phyloP scores from a whole-genome alignment of 2,113 vertebrate genomes.

The Chloropsis hardwickii region DNA sequence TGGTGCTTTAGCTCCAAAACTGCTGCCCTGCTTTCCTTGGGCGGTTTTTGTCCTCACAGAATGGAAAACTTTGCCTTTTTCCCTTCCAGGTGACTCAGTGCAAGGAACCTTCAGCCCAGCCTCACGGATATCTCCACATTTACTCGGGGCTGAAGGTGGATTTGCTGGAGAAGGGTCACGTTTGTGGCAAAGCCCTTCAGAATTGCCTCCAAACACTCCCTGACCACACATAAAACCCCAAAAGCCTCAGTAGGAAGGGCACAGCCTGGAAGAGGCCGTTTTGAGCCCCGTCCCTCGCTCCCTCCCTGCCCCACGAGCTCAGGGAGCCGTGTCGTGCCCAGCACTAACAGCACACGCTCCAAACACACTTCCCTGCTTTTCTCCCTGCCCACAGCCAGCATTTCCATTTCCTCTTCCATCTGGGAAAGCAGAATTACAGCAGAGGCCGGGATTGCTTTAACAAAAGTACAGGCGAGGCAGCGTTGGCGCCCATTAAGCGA shows the following conservation, averaged over 20 bases:
- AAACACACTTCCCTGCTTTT: not conserved
- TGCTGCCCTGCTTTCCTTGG: not conserved
- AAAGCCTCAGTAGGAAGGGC: fast-evolving
- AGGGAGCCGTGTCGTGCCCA: not conserved
- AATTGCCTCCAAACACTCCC: not conserved
- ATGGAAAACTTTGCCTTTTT: not conserved
- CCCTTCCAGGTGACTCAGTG: not conserved
- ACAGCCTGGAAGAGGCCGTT: not conserved
- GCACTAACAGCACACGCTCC: no score
- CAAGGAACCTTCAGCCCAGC: not conserved
- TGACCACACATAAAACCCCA: not conserved
- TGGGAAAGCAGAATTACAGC: not conserved
- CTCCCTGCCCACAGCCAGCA: not conserved
- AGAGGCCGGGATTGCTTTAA: not conserved
- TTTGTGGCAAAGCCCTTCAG: not conserved
- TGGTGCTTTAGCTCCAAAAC: not conserved
- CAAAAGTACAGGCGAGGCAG: not conserved
- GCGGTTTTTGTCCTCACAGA: not conserved
- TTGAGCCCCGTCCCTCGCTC: not conserved
- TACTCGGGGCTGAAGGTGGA: not conserved
- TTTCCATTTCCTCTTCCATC: not conserved
- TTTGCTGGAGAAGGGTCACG: not conserved
- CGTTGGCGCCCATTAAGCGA: not conserved
- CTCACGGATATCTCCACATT: fast-evolving
- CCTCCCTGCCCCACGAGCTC: not conserved